Evolutionary conservation across 1,140 invertebrate species (phyloP), one percentile per base, ranked within the genome.

Genomic region (Tachypleus tridentatus): DNA sequence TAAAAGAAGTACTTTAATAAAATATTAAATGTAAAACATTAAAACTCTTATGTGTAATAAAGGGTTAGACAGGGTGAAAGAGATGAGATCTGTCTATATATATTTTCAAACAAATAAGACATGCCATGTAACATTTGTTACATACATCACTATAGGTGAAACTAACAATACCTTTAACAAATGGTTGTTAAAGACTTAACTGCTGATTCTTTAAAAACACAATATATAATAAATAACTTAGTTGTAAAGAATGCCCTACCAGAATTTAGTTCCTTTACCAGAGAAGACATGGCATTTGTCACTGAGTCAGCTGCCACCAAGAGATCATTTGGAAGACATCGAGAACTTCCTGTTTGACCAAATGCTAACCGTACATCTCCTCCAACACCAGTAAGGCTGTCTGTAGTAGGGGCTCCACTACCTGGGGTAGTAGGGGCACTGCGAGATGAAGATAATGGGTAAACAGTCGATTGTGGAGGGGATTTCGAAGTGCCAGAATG

Each of bases 251-350:
- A 29, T 29, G 29, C 2, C 29, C 29, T 29, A 69, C 69, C 72
- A 59, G 92, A 93, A 79, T 97, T 95, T 49, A 97, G 83, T 82
- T 97, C 93, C 77, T 91, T 84, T 62, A 97, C 93, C 69, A 97
- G 84, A 57, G 90, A 93, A 60, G 93, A 95, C 89, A 97, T 97
- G 59, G 93, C 93, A 80, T 92, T 93, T 60, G 93, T 96, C 61
- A 96, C 92, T 61, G 91, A 95, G 78, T 97, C 93, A 60, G 93
- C 92, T 59, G 93, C 91, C 72, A 92, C 87, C 68, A 94, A 80
- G 54, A 94, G 80, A 78, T 96, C 90, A 61, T 71, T 71, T 71
- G 87, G 80, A 64, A 89, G 80, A 67, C 84, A 86, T 72, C 86
- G 78, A 72, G 83, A 71, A 57, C 84, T 70, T 52, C 71, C 67